Base-by-base conservation (phyloP, 2,113 vertebrate genomes). In the Charina bottae region DNA sequence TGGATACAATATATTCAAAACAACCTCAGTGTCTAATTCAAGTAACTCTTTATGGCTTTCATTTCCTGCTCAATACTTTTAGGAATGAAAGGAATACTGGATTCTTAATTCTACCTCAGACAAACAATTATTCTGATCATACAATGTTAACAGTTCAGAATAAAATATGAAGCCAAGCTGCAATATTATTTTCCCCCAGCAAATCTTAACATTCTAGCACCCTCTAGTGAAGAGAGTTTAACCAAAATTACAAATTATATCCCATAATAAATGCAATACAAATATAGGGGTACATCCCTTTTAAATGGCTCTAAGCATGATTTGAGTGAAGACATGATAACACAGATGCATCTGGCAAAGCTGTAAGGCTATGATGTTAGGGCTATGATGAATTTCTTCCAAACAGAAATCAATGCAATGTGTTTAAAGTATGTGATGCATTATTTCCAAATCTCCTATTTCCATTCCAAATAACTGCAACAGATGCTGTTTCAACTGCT, bases 191-290 rank as follows among this genome's bases (percentile, higher is more conserved):
- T 23, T 78, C 68, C 24, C 28, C 2, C 53, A 33, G 88, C 21
- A 2, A 85, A 9, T 28, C 8, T n/a, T 12, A 59, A 24, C 37
- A 87, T 49, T 94, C 11, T 94, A 83, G 93, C 93, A 92, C 93
- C 95, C 96, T 94, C 94, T 96, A 88, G 94, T 94, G 94, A 85
- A 55, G 24, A 6, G 28, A 42, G 17, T 68, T 56, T 56, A 37
- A 23, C 8, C 11, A 53, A 21, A 26, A 62, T 13, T 37, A 8
- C 60, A 6, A 54, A 26, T 54, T 13, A 28, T 37, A 28, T 46
- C 8, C 54, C 23, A 53, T 3, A 92, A 55, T 23, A 64, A 28
- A 83, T 2, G 37, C 33, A 28, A 33, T 15, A 83, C 53, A 19
- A 68, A 26, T 23, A 23, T 24, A 23, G n/a, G 78, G 33, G 53